Conservation (phyloP, 2,888 invertebrate species). For the Chrysodeixis includens region DNA sequence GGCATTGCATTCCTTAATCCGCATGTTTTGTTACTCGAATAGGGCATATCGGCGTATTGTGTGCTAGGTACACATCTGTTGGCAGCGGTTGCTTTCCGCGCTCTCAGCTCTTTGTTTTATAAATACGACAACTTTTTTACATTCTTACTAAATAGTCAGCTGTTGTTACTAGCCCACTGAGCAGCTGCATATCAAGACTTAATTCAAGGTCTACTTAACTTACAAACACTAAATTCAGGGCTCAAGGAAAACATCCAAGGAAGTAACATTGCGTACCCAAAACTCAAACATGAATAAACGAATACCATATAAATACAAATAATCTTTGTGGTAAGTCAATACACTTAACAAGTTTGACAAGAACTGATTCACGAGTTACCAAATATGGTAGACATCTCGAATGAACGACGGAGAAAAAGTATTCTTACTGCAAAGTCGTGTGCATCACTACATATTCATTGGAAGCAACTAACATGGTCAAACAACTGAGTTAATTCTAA, state of each 20-base stretch:
- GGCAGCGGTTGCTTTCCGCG: constrained; percentile 27
- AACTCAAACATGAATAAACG: constrained; percentile 32
- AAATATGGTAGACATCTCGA: constrained; percentile 71
- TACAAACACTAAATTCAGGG: constrained; percentile 26
- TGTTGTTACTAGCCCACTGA: constrained; percentile 28
- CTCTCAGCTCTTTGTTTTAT: constrained; percentile 32
- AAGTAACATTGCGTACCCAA: constrained; percentile 27
- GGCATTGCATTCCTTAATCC: constrained; percentile 37
- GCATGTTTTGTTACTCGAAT: constrained; percentile 45
- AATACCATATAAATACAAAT: constrained; percentile 41
- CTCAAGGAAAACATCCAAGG: constrained; percentile 36
- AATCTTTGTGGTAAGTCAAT: constrained; percentile 50
- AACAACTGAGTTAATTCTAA: constrained; percentile 68
- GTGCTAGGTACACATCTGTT: constrained; percentile 45
- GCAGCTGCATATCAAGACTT: constrained; percentile 36
- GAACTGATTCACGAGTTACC: constrained; percentile 73
- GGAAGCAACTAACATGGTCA: constrained; percentile 73
- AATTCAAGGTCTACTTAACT: constrained; percentile 29
- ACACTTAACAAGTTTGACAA: constrained; percentile 62
- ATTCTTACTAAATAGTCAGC: constrained; percentile 32
- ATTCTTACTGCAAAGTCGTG: constrained; percentile 65
- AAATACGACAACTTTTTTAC: constrained; percentile 36
- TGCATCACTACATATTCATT: constrained; percentile 75
- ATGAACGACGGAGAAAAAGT: constrained; percentile 68
- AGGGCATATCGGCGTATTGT: constrained; percentile 31